Evolutionary conservation across 2,888 invertebrate genomes (phyloP).

Genomic region (Limenitis camilla): DNA sequence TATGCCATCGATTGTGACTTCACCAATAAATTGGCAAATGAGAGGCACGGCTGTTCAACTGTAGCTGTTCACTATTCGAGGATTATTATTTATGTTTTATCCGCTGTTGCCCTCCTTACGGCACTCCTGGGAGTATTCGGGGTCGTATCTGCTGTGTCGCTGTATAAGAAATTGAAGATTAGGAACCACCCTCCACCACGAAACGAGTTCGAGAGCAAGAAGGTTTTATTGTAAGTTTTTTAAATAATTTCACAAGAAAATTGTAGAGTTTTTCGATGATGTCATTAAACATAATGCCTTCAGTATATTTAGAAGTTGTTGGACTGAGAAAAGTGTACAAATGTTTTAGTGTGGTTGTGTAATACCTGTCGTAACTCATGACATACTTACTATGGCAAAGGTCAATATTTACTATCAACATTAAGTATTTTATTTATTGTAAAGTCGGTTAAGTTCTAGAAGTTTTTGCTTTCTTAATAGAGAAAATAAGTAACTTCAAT

Average conservation of each 20-base stretch:
- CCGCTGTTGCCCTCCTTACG: conserved; percentile 44
- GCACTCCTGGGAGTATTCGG: conserved; percentile 47
- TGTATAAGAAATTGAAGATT: conserved; percentile 40
- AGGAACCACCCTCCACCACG: conserved; percentile 38
- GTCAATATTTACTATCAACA: neutral
- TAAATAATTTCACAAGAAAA: too few species aligned
- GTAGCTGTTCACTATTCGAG: conserved; percentile 55
- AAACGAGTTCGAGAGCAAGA: conserved; percentile 57
- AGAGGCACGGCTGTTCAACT: conserved; percentile 55
- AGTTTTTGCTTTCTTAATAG: conserved; percentile 22
- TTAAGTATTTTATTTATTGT: neutral
- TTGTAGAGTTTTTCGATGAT: too few species aligned
- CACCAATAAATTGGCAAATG: conserved; percentile 60
- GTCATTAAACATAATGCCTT: too few species aligned
- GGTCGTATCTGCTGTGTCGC: conserved; percentile 37
- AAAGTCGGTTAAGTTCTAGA: neutral
- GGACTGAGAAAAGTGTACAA: too few species aligned
- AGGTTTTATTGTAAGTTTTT: conserved; percentile 40
- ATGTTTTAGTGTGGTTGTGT: neutral
- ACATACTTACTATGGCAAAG: conserved; percentile 1
- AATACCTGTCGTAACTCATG: conserved; percentile 3
- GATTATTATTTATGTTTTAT: conserved; percentile 47
- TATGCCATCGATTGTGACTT: conserved; percentile 56
- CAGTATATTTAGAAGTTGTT: too few species aligned
- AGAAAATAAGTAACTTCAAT: conserved; percentile 22